Conservation (phyloP, 2,113 vertebrate genomes). For the Chloropsis hardwickii region DNA sequence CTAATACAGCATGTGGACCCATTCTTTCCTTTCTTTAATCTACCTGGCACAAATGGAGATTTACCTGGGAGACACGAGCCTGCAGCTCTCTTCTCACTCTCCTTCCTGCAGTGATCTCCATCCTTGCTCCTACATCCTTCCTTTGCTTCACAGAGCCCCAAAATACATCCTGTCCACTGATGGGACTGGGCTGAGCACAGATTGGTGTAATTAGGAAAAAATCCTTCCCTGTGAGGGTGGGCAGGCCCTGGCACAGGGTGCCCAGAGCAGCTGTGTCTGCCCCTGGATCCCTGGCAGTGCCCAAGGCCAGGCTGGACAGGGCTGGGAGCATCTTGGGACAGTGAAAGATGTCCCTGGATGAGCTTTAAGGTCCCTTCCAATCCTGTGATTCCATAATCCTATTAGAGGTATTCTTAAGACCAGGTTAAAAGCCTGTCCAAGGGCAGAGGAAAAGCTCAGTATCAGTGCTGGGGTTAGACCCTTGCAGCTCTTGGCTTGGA, state of each 20-base stretch:
- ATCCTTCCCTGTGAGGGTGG: neutral
- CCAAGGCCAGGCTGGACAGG: neutral
- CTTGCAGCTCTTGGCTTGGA: neutral
- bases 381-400: neutral
- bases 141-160: neutral
- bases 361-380: neutral
- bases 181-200: neutral
- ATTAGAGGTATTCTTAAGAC: neutral
- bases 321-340: neutral
- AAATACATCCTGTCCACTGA: no score
- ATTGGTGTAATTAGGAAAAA: neutral
- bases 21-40: neutral
- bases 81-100: neutral
- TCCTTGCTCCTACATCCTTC: neutral
- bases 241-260: neutral
- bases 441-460: neutral
- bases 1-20: neutral
- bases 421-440: neutral
- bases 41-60: neutral
- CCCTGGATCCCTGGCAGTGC: neutral
- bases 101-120: neutral
- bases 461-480: neutral
- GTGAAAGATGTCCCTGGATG: neutral
- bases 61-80: rapidly evolving
- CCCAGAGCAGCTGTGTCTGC: neutral